Base-by-base conservation (phyloP, 1,140 invertebrate genomes). In the Aphis gossypii region DNA sequence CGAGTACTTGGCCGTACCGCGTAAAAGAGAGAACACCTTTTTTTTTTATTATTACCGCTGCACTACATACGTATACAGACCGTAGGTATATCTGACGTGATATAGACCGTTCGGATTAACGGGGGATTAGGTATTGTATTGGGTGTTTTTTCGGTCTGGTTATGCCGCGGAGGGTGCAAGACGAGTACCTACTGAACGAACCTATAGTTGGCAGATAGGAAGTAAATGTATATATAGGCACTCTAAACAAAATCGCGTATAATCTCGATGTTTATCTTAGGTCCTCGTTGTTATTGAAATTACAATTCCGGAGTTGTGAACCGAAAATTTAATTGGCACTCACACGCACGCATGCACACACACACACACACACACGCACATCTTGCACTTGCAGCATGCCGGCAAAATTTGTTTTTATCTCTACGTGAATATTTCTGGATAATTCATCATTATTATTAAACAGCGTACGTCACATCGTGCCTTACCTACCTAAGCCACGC, bases 221-320 rank as follows among this genome's bases (percentile, higher is more conserved):
- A 51, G 48, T 51, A 51, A 51, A 51, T 20, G 48, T 51, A 14
- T n/a, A 35, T 51, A 14, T 35, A 20, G 11, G 76, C 51, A 56
- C 90, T 48, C 30, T 82, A 14, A 5, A 92, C n/a, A 51, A 51
- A 92, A 92, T 82, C 56, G 35, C n/a, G 21, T 76, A 92, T 92
- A 92, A 92, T 83, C n/a, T 83, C 91, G 91, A 92, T 92, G 91
- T 92, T 92, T 92, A 92, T 92, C 91, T 92, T 51, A 84, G 60
- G 30, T 92, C 68, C 51, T 2, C 46, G 46, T 83, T 92, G 91
- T 83, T 83, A 92, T 92, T 92, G 91, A 41, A 82, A 92, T 82
- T 83, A 76, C 35, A 51, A 92, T 82, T 83, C 8, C 46, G 44
- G 44, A 91, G 68, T 51, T 35, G 56, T 76, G 68, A 92, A 92